Percentiles rank a stretch among this genome's conserved stretches.
Conservation (phyloP, 2,888 invertebrate species). For the Linnaemya tessellans region DNA sequence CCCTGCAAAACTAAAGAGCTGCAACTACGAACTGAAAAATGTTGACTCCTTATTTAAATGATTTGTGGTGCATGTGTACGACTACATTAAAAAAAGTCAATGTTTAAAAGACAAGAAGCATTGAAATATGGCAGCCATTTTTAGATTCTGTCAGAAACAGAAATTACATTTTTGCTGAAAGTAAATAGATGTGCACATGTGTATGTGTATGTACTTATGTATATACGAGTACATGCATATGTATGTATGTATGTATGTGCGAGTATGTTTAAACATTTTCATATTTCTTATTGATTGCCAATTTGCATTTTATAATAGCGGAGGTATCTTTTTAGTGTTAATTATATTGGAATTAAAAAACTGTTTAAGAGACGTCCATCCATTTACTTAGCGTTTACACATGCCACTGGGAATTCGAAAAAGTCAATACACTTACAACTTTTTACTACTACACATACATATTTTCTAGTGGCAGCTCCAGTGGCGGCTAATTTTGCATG, state of each 20-base stretch:
- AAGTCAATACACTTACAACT: too few relatives aligned
- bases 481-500: too few relatives aligned
- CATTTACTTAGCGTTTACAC: too few relatives aligned
- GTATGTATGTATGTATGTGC: neutral
- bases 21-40: neutral
- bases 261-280: too few relatives aligned
- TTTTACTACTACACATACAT: too few relatives aligned
- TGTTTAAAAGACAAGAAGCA: conserved; percentile 2
- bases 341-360: too few relatives aligned
- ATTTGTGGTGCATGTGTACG: neutral
- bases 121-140: conserved; percentile 53
- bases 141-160: conserved; percentile 66
- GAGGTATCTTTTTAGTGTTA: neutral
- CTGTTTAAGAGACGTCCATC: too few relatives aligned
- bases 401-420: too few relatives aligned
- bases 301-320: neutral
- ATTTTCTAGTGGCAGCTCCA: too few relatives aligned
- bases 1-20: too few relatives aligned
- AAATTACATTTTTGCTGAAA: neutral
- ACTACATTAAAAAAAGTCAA: neutral
- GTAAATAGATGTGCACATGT: too few relatives aligned
- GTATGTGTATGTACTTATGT: neutral
- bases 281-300: neutral
- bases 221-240: neutral
- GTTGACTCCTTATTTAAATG: conserved; percentile 2